Evolutionary conservation across 2,797 vertebrate genomes (phyloP).

Genomic region (Helarctos malayanus): DNA sequence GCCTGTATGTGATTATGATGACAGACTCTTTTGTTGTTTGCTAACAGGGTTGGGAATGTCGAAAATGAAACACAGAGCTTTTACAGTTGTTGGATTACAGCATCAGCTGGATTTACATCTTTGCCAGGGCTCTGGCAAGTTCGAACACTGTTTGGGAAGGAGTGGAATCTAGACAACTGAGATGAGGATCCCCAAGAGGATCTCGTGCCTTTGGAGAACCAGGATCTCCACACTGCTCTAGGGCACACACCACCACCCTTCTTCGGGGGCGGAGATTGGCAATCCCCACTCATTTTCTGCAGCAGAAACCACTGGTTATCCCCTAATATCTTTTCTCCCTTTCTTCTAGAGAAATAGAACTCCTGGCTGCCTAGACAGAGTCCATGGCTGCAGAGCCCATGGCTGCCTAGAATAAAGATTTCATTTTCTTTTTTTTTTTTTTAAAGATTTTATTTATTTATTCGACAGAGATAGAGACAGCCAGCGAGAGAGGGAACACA

Average conservation of each 20-base stretch:
- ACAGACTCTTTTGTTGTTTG: slow-evolving; percentile 11
- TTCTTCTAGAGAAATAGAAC: neutral
- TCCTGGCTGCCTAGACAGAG: neutral
- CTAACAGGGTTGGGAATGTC: neutral
- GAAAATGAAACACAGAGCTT: slow-evolving; percentile 4
- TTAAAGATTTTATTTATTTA: too few relatives aligned
- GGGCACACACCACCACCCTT: neutral
- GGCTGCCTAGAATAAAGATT: neutral
- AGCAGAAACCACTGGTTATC: neutral
- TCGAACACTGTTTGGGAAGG: slow-evolving; percentile 25
- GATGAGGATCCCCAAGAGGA: neutral
- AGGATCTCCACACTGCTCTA: neutral
- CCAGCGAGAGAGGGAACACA: too few relatives aligned
- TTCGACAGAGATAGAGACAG: too few relatives aligned
- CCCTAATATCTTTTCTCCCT: neutral
- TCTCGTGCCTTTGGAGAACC: neutral
- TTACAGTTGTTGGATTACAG: neutral
- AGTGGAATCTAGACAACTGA: neutral
- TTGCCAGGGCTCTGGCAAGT: neutral
- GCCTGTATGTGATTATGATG: neutral
- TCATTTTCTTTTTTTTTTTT: neutral
- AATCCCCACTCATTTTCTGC: neutral
- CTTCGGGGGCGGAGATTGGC: neutral
- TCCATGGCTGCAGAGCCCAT: neutral
- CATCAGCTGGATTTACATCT: neutral